Evolutionary conservation across 2,888 invertebrate species (phyloP), one percentile per base, ranked within the genome.

Genomic region (Antitype chi): DNA sequence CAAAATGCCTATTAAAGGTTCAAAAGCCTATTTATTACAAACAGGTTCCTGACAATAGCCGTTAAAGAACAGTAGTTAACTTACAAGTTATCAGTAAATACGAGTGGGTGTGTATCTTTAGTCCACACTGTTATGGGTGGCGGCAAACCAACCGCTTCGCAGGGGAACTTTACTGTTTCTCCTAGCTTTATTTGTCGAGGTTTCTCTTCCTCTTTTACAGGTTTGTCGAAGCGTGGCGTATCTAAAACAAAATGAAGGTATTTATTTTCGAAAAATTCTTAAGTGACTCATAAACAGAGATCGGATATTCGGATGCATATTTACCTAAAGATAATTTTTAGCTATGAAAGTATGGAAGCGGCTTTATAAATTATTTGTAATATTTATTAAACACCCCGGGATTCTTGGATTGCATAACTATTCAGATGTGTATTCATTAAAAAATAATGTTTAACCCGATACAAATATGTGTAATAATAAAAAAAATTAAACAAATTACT

Each of bases 51-150:
- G 23, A 38, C 15, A 62, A 28, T 59, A 59, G 25, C 15, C 3
- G 15, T 25, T 15, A 32, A 32, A n/a, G 1, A 52, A 60, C 25
- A 28, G 15, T 20, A 23, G 28, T 70, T 17, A 49, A 92, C 95
- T 93, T 85, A 97, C 97, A 94, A 70, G 74, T 93, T 92, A 43
- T 90, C 90, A 17, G 94, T 92, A 81, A 90, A 95, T 0, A 87
- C 84, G 0, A 97, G 60, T 0, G 96, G 94, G n/a, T 87, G 86
- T 4, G 90, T 88, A 76, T 96, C 92, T 85, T 95, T 97, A 5
- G 91, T 94, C 97, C 97, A 97, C 0, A 94, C 90, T 6, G 96
- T 89, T 0, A 95, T 83, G 0, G 97, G 97, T 9, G 90, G 91
- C 0, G 97, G 97, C 5, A 89, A 87, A 0, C 95, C 97, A 0